A percentile compares a stretch with the other conserved stretches of the same genome.
Conservation (phyloP, 2,888 invertebrate genomes). For the Lomographa bimaculata region DNA sequence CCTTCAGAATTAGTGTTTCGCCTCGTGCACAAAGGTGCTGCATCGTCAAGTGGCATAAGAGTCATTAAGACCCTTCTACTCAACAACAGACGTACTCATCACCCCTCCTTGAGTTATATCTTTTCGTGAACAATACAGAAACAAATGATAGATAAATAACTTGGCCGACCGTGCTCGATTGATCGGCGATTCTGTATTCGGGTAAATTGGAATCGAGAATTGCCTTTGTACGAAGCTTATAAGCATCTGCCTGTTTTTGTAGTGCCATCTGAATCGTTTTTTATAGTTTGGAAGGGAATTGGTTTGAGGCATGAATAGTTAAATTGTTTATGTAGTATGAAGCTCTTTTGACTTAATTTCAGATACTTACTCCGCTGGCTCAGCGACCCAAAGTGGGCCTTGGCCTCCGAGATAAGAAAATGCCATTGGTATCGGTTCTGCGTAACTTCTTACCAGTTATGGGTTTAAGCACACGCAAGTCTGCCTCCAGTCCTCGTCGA, state of each 20-base stretch:
- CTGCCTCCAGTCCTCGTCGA: too few species aligned
- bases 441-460: too few species aligned
- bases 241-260: conserved; percentile 19
- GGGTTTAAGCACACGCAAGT: too few species aligned
- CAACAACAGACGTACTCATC: conserved; percentile 26
- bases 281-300: conserved; percentile 17
- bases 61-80: conserved; percentile 41
- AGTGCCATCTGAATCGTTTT: conserved; percentile 28
- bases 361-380: too few species aligned
- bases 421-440: too few species aligned
- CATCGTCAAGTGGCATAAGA: conserved; percentile 29
- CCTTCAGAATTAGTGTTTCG: conserved; percentile 7
- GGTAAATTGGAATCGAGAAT: conserved; percentile 35
- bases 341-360: too few species aligned
- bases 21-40: conserved; percentile 19
- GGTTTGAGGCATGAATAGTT: too few species aligned
- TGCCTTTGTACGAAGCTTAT: conserved; percentile 28
- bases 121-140: conserved; percentile 53
- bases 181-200: conserved; percentile 69
- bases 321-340: too few species aligned
- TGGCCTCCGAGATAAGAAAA: too few species aligned
- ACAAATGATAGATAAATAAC: conserved; percentile 64
- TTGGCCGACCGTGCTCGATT: conserved; percentile 67
- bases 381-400: too few species aligned
- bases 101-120: conserved; percentile 29